phyloP scores from a whole-genome alignment of 2,113 vertebrate species.

The Eretmochelys imbricata region DNA sequence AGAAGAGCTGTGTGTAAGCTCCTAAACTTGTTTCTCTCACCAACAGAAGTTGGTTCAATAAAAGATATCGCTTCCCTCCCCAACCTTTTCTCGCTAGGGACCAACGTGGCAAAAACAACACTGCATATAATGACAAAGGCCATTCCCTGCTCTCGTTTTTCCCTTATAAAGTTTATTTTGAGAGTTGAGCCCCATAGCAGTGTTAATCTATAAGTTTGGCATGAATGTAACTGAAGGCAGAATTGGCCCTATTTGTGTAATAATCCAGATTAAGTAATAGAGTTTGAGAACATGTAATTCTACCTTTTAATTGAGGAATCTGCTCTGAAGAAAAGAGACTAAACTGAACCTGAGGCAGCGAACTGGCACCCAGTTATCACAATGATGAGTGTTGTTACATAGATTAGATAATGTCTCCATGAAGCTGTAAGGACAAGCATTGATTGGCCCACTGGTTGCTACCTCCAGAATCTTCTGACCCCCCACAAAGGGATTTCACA shows the following conservation, averaged over 20 bases:
- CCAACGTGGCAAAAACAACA: not conserved
- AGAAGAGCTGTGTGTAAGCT: not conserved
- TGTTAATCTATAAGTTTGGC: constrained; percentile 15
- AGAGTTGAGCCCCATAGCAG: constrained; percentile 2
- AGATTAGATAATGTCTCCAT: not conserved
- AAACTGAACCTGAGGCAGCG: constrained; percentile 42
- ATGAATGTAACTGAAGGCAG: constrained; percentile 31
- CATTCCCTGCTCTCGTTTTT: not conserved
- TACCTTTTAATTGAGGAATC: constrained; percentile 50
- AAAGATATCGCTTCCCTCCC: not conserved
- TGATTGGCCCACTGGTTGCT: not conserved
- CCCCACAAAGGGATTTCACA: not conserved
- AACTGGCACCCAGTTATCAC: not conserved
- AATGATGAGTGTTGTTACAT: not conserved
- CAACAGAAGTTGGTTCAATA: not conserved
- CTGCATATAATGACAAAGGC: not conserved
- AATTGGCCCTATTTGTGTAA: not conserved
- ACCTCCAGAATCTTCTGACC: not conserved
- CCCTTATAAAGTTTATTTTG: constrained; percentile 41
- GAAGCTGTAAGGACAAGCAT: not conserved
- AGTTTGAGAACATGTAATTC: constrained; percentile 40
- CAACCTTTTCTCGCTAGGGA: not conserved
- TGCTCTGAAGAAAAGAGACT: constrained; percentile 16
- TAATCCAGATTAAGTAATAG: constrained; percentile 30
- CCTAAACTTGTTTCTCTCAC: not conserved